Evolutionary conservation across 2,888 invertebrate genomes (phyloP), one percentile per base, ranked within the genome.

Genomic region (Bursaphelenchus okinawaensis): DNA sequence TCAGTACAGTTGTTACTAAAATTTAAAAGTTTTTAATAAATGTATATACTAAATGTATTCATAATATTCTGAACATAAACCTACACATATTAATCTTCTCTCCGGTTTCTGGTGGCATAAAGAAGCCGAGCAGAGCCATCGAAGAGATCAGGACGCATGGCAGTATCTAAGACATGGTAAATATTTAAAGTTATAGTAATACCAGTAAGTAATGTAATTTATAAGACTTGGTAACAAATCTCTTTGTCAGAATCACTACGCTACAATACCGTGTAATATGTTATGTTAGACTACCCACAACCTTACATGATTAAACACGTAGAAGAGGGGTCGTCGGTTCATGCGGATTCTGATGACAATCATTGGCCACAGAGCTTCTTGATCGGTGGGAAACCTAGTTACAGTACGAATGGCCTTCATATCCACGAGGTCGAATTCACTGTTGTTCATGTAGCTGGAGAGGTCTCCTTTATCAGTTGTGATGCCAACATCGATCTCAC

Each of bases 381-480:
- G 65, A 56, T 76, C 79, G 0, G 80, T 52, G 20, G 60, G 60
- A 20, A 59, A 59, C 9, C 52, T 19, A 20, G 20, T 22, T 19
- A 75, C 75, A 60, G 77, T 75, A 58, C 78, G 62, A n/a, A 69
- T 73, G 0, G 80, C 85, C 73, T 76, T 82, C 78, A 86, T 84
- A 63, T 83, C 82, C 23, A 85, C 79, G 73, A 92, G 85, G 83
- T 91, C 90, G 84, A 92, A 92, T 84, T 92, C 92, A 0, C 91
- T 91, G 83, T 91, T 92, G n/a, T 89, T 89, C 82, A 92, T 91
- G 84, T 92, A 92, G 85, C 91, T 91, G 73, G 89, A 89, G 59
- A 89, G 88, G 84, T 92, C 92, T 0, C 91, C 60, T 29, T 59
- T 27, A 4, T 91, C 79, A 61, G 89, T 89, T 80, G 90, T 89